Percentiles rank a stretch among this genome's conserved stretches.
Conservation (phyloP, 2,113 vertebrate genomes). For the Philantomba maxwellii region DNA sequence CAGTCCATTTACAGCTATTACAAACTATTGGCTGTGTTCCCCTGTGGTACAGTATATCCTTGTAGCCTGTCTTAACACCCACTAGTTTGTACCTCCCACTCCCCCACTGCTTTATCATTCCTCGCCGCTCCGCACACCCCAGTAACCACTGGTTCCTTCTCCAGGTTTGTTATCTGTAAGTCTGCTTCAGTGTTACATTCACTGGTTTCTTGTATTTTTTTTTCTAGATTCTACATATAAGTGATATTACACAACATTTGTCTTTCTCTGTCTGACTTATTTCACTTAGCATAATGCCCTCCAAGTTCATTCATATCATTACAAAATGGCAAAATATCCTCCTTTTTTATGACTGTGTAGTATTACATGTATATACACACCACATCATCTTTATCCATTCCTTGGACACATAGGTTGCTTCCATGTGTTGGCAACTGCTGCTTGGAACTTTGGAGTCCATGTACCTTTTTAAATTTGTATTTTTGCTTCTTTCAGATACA, state of each 20-base stretch:
- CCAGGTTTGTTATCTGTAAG: not conserved
- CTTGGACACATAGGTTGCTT: not conserved
- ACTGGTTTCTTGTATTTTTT: not conserved
- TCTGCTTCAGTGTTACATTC: not conserved
- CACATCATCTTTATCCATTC: not conserved
- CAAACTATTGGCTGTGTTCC: not conserved
- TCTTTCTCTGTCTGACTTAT: not conserved
- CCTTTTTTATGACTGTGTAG: not conserved
- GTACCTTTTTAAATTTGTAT: not conserved
- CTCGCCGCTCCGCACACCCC: not conserved
- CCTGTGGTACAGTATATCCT: not conserved
- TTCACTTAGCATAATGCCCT: not conserved
- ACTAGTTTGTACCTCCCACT: not conserved
- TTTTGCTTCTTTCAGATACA: not conserved
- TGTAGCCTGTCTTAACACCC: not conserved
- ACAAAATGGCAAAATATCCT: not conserved
- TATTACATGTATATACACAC: not conserved
- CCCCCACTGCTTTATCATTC: not conserved
- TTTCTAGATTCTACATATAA: not conserved
- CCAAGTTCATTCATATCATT: not conserved
- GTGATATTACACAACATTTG: not conserved
- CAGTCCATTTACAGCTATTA: not conserved
- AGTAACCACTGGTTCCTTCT: not conserved
- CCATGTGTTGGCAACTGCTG: not conserved
- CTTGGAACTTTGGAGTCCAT: not conserved